Conservation (phyloP, 30 jellyfish, hydroid and myxozoan species). For the Cassiopea xamachana region DNA sequence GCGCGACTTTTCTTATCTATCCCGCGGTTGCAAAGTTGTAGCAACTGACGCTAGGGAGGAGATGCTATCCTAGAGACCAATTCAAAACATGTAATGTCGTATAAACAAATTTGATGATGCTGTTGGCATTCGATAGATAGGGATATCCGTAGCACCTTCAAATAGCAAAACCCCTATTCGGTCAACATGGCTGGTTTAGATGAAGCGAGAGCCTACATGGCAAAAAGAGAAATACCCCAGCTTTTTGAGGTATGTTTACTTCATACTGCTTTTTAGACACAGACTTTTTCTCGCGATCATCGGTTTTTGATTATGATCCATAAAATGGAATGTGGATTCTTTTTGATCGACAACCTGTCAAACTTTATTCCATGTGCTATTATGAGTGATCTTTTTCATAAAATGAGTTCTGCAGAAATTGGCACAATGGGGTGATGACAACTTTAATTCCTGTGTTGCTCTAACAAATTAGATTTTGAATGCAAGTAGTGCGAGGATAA, state of each 20-base stretch:
- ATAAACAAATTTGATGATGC: background rate
- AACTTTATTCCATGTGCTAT: no score
- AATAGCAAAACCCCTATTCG: background rate
- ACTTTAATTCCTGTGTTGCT: no score
- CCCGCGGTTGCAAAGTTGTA: background rate
- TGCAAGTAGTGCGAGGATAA: no score
- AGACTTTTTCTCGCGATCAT: background rate
- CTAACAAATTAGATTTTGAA: no score
- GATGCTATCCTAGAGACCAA: conserved; percentile 15
- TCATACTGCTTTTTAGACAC: background rate
- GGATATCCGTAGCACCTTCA: background rate
- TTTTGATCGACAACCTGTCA: no score
- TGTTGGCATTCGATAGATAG: background rate
- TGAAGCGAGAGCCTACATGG: conserved; percentile 92
- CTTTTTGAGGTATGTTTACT: conserved; percentile 84
- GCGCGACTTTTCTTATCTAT: no score
- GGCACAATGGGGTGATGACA: no score
- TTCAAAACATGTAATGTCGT: background rate
- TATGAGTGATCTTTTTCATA: no score
- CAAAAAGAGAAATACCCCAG: conserved; percentile 90
- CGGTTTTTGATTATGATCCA: no score
- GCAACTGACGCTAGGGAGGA: background rate
- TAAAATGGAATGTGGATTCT: no score
- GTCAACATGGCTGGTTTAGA: conserved; percentile 78
- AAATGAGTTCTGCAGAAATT: no score